These are phyloP conservation scores for Lepidochitona cinerea DNA, from an alignment of 2,888 invertebrate genomes.

Conservation along the genomic window DNA sequence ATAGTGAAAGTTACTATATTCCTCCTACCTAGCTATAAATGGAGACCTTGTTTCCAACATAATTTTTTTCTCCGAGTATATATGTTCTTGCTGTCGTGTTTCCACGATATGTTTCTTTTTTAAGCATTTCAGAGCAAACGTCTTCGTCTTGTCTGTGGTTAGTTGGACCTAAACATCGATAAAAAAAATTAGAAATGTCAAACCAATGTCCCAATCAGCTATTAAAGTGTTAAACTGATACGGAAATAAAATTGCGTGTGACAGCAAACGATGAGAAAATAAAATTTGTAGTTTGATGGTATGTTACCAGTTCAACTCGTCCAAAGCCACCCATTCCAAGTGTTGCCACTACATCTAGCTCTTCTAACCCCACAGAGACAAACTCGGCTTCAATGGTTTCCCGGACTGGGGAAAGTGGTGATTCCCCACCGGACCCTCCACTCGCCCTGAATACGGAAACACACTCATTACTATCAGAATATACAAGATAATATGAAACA, in stretches of 20 bases:
- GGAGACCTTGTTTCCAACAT: constrained; percentile 81
- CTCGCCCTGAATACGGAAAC: constrained; percentile 42
- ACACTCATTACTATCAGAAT: no score
- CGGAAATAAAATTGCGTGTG: neutral
- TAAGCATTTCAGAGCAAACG: constrained; percentile 88
- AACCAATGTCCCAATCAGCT: no score
- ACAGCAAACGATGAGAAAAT: no score
- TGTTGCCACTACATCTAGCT: constrained; percentile 86
- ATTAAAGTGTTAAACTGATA: neutral
- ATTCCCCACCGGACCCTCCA: constrained; percentile 34
- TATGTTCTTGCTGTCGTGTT: constrained; percentile 90
- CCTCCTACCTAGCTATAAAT: constrained; percentile 82
- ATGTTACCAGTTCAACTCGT: constrained; percentile 82
- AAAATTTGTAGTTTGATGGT: neutral
- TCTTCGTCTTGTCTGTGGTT: constrained; percentile 72
- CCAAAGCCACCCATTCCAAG: constrained; percentile 95
- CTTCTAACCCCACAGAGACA: constrained; percentile 80
- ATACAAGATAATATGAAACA: no score
- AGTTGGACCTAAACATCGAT: constrained; percentile 68
- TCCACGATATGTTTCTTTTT: constrained; percentile 91
- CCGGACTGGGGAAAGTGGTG: constrained; percentile 38
- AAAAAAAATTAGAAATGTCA: no score
- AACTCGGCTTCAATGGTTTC: constrained; percentile 71
- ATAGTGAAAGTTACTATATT: no score
- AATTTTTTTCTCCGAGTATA: constrained; percentile 88